Evolutionary conservation across 2,888 invertebrate species (phyloP), one percentile per base, ranked within the genome.

Genomic region (Drosophila monieri): DNA sequence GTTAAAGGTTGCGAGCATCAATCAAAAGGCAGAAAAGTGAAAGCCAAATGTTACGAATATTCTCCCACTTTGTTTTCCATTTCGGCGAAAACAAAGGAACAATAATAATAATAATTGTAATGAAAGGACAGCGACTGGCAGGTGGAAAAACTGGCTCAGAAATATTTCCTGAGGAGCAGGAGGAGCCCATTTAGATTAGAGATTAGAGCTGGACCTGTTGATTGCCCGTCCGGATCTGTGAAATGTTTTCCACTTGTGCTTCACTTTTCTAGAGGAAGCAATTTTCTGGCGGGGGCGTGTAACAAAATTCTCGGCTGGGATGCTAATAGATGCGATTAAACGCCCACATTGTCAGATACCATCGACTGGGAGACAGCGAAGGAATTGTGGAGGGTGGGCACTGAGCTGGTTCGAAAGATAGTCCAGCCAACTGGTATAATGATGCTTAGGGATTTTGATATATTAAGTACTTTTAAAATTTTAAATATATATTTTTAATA

Each of bases 271-370:
- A 47, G 37, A 48, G 52, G 55, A 61, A 66, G 35, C 35, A 10
- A 32, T 32, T 46, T n/a, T 46, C n/a, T 43, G 37, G 27, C 43
- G 62, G 47, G 41, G 73, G 62, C 56, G 71, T 74, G 58, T 62
- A 52, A 61, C 48, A 62, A 76, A 68, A 78, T 58, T 46, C 65
- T 58, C 56, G 51, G 44, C 67, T 55, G 56, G 56, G 70, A 70
- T 78, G 74, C 80, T 83, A 85, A 83, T 88, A 84, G 88, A 80
- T 88, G 84, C 86, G 83, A 88, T 88, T 88, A 88, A 74, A 64
- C 88, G 84, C 83, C 83, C 70, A 88, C 88, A 65, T 39, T 30
- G 55, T 46, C 39, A 43, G 64, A 44, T 41, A 43, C 47, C 25
- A 60, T 60, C 55, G 23, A 55, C 64, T 47, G 49, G 43, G 49